Conservation (phyloP, 2,113 vertebrate species). For the Gallinago jamesoni region DNA sequence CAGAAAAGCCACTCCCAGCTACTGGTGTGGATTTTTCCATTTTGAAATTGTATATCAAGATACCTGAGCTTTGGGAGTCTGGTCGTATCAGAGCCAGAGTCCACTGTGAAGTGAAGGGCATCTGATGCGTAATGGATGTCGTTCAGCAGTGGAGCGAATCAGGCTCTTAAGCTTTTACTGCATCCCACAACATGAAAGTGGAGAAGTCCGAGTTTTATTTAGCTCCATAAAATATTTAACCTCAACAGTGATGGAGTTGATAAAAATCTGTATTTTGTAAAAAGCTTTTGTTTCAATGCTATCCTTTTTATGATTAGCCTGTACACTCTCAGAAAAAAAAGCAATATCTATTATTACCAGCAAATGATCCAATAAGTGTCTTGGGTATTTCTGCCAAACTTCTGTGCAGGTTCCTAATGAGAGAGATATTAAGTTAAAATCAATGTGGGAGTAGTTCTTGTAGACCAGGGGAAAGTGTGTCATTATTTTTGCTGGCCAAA, state of each 20-base stretch:
- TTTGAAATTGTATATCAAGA: conserved; percentile 34
- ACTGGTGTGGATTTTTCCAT: background rate
- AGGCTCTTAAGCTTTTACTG: conserved; percentile 60
- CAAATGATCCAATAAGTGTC: conserved; percentile 53
- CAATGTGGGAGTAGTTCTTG: conserved; percentile 70
- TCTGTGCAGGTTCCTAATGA: conserved; percentile 67
- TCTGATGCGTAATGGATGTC: background rate
- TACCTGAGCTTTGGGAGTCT: conserved; percentile 12
- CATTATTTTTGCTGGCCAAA: conserved; percentile 68
- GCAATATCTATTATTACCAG: conserved; percentile 63
- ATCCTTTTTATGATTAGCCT: conserved; percentile 49
- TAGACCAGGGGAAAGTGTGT: conserved; percentile 61
- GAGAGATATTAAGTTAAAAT: conserved; percentile 71
- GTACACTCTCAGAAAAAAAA: conserved; percentile 8
- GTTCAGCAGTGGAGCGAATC: background rate
- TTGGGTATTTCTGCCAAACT: conserved; percentile 67
- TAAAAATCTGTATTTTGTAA: conserved; percentile 68
- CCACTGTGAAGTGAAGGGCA: conserved; percentile 46
- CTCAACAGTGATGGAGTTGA: conserved; percentile 52
- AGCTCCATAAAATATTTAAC: conserved; percentile 72
- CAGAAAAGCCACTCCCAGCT: background rate
- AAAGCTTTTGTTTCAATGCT: conserved; percentile 57
- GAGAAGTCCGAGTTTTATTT: conserved; percentile 68
- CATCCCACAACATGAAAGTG: conserved; percentile 52
- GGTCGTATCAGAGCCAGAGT: background rate